Evolutionary conservation across 2,797 vertebrate genomes (phyloP).

Genomic region (Manis crassicaudata): DNA sequence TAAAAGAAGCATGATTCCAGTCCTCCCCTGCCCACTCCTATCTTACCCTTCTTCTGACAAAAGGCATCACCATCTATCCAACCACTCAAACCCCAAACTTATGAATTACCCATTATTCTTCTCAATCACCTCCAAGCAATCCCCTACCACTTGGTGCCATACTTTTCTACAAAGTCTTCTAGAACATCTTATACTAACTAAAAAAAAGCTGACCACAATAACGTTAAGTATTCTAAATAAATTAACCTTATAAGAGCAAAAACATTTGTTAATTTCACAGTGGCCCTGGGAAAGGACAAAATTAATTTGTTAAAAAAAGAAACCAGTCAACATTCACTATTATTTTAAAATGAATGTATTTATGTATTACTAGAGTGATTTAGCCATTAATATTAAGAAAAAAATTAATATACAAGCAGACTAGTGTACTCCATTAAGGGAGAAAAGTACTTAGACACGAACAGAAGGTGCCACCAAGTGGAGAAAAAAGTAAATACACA

Average conservation of each 20-base stretch:
- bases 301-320: not conserved
- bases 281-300: not conserved
- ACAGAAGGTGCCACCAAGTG: conserved; percentile 72
- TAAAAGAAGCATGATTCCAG: not conserved
- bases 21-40: too few relatives aligned
- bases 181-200: not conserved
- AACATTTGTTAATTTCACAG: not conserved
- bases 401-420: conserved; percentile 25
- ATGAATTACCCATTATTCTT: not conserved
- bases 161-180: not conserved
- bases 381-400: conserved; percentile 35
- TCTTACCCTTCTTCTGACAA: not conserved
- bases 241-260: not conserved
- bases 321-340: not conserved
- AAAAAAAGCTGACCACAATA: not conserved
- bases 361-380: not conserved
- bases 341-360: conserved; percentile 5
- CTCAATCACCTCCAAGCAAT: not conserved
- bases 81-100: not conserved
- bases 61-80: not conserved
- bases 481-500: not conserved
- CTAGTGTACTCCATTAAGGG: not conserved
- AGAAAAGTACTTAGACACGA: conserved; percentile 45
- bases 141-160: not conserved
- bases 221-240: not conserved